Evolutionary conservation across 2,113 vertebrate species (phyloP).

Genomic region (Heterotilapia buettikoferi): DNA sequence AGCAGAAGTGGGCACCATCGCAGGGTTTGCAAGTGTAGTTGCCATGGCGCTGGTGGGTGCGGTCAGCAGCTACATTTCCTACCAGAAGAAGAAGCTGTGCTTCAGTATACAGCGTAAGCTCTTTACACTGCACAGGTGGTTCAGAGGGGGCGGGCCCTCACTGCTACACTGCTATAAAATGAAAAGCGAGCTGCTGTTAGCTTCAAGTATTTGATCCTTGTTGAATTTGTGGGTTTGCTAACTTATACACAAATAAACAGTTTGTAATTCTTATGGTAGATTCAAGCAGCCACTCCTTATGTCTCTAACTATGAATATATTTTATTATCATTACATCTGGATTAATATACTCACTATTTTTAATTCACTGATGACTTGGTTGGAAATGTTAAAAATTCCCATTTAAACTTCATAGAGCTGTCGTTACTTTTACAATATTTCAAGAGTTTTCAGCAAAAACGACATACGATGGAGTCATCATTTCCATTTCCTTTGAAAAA

Average conservation of each 20-base stretch:
- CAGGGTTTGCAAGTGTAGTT: slow-evolving; percentile 84
- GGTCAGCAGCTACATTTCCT: slow-evolving; percentile 90
- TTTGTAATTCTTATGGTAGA: background rate
- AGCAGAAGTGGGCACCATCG: slow-evolving; percentile 83
- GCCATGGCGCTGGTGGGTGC: slow-evolving; percentile 87
- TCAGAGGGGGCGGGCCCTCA: background rate
- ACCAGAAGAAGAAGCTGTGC: slow-evolving; percentile 98
- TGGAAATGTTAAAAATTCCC: background rate
- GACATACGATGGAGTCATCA: background rate
- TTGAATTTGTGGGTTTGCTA: background rate
- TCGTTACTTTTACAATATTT: background rate
- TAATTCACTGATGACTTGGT: background rate
- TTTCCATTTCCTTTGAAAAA: background rate
- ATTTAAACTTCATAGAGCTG: background rate
- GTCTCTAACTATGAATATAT: background rate
- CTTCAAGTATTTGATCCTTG: background rate
- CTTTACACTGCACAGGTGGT: background rate
- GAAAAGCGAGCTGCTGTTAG: background rate
- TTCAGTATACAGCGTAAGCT: slow-evolving; percentile 89
- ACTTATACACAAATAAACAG: background rate
- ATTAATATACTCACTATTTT: background rate
- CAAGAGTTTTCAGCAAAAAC: background rate
- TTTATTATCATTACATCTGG: background rate
- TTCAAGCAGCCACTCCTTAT: accelerated
- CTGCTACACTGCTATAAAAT: background rate